phyloP scores from a whole-genome alignment of 2,888 invertebrate genomes.

The Ormyrus thymus region DNA sequence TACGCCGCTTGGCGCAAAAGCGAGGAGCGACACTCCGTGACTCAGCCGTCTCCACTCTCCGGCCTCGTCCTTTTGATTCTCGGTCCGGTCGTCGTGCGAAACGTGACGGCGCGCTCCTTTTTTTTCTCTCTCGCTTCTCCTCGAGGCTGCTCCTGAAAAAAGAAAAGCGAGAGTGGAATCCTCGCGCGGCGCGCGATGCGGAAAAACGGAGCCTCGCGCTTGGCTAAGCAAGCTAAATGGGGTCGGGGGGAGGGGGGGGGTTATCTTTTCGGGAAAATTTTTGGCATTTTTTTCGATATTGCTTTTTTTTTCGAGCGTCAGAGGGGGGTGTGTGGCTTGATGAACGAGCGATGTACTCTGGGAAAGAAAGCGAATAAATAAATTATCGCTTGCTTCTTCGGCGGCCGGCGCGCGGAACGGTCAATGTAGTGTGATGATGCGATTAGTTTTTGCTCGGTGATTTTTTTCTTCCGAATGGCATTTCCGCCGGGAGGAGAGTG shows the following conservation, averaged over 20 bases:
- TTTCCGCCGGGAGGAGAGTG: not conserved
- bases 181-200: not conserved
- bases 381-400: conserved; percentile 20
- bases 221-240: conserved; percentile 26
- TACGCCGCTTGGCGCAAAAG: not conserved
- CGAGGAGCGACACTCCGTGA: conserved; percentile 62
- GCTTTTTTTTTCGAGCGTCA: conserved; percentile 4
- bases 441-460: conserved; percentile 29
- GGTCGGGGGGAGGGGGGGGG: not conserved
- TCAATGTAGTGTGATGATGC: conserved; percentile 46
- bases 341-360: conserved; percentile 15
- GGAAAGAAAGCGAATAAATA: conserved; percentile 9
- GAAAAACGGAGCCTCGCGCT: conserved; percentile 5
- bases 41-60: conserved; percentile 60
- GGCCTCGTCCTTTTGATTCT: conserved; percentile 11
- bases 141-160: not conserved
- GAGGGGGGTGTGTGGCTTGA: conserved; percentile 21
- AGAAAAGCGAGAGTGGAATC: not conserved
- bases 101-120: conserved; percentile 26
- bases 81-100: conserved; percentile 15
- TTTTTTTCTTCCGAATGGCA: conserved; percentile 1
- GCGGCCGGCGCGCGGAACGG: not conserved
- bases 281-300: conserved; percentile 24
- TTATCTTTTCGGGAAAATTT: conserved; percentile 28
- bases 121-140: not conserved